Base-by-base conservation (phyloP, 2,888 invertebrate species). In the Steinernema scapterisci region DNA sequence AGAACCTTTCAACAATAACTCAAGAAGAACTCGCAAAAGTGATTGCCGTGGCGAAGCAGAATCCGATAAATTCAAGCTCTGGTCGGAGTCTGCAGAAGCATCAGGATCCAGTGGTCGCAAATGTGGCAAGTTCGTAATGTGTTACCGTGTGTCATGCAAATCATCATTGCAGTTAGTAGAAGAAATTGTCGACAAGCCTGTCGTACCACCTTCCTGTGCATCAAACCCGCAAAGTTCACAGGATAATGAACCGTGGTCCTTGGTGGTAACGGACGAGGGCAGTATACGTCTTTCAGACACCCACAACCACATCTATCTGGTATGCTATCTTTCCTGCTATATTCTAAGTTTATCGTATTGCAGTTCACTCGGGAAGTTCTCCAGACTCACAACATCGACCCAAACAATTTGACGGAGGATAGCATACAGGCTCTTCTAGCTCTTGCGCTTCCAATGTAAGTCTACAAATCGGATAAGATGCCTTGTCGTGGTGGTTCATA, bases 261-360 rank as follows among this genome's bases (percentile, higher is more conserved):
- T 82, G 13, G 74, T 79, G 23, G 73, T 82, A 11, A 79, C 78
- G 5, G 74, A 75, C 27, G 81, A 82, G 23, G 82, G 82, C 11
- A 77, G 80, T 9, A 72, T 82, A 21, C 80, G 79, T 31, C 76
- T 82, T 9, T 79, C 78, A 0, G 78, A 78, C 52, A 70, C 77
- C 9, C 73, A 75, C 9, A 76, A 80, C 9, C 80, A 77, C 52
- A 23, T n/a, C n/a, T 63, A 46, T 70, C 7, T 45, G 25, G 54
- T 70, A 73, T 38, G 46, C 11, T 56, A 3, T 9, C 43, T 9
- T 7, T 31, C 31, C 5, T 25, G 9, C 31, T 27, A 31, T 13
- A 21, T 2, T 63, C 13, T 38, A 48, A 25, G 31, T 75, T n/a
- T n/a, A n/a, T n/a, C n/a, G n/a, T n/a, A n/a, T n/a, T 78, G 38